These are phyloP conservation scores for Parnassius smintheus DNA, from an alignment of 2,888 invertebrate species.

Conservation along the genomic window DNA sequence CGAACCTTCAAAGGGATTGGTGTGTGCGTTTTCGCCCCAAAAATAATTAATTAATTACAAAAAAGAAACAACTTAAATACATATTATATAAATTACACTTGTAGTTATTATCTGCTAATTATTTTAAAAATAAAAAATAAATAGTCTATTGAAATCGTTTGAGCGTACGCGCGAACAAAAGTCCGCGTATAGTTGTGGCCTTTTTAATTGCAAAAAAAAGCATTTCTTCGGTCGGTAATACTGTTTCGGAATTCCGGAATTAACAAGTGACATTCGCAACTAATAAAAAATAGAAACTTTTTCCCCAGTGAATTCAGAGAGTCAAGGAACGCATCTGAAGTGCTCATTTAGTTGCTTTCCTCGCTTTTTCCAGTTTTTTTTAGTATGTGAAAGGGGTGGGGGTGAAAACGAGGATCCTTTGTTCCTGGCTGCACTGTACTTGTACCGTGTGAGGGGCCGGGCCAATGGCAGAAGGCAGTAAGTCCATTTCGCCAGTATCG, in stretches of 20 bases:
- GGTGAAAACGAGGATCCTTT: slow-evolving; percentile 44
- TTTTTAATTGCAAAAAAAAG: slow-evolving; percentile 39
- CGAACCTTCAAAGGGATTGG: slow-evolving; percentile 49
- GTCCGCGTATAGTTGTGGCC: slow-evolving; percentile 50
- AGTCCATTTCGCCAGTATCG: slow-evolving; percentile 36
- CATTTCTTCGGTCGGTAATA: slow-evolving; percentile 23
- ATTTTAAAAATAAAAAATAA: background rate
- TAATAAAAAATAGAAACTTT: slow-evolving; percentile 4
- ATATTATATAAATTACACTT: slow-evolving; percentile 28
- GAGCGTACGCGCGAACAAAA: slow-evolving; percentile 41
- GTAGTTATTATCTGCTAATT: slow-evolving; percentile 4
- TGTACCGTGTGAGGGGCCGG: slow-evolving; percentile 34
- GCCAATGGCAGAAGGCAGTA: slow-evolving; percentile 49
- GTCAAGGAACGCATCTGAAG: slow-evolving; percentile 24
- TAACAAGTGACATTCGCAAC: slow-evolving; percentile 13
- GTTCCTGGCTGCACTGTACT: slow-evolving; percentile 50
- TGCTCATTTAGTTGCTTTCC: slow-evolving; percentile 26
- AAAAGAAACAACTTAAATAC: slow-evolving; percentile 36
- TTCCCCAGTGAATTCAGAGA: slow-evolving; percentile 14
- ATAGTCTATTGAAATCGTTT: background rate
- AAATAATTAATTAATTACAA: slow-evolving; percentile 44
- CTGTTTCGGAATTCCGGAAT: slow-evolving; percentile 28
- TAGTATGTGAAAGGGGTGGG: slow-evolving; percentile 33
- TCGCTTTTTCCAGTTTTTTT: slow-evolving; percentile 28
- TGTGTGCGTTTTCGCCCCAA: slow-evolving; percentile 39